phyloP scores from a whole-genome alignment of 2,113 vertebrate species.

The Micronycteris hirsuta region DNA sequence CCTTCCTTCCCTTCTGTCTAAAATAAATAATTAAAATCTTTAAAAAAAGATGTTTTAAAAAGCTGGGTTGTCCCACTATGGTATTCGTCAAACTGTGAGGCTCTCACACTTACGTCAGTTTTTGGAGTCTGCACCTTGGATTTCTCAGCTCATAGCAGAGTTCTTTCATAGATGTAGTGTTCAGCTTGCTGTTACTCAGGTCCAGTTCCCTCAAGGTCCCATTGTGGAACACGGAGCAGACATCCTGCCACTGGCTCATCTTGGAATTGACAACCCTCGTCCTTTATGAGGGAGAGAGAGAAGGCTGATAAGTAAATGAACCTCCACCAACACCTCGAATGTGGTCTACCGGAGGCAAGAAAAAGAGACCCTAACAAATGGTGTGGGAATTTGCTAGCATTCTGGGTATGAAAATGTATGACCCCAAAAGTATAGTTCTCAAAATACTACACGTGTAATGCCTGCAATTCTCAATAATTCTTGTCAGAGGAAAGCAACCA shows the following conservation, averaged over 20 bases:
- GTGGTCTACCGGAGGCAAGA: not conserved
- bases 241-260: not conserved
- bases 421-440: no score
- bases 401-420: no score
- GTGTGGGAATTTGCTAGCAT: no score
- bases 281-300: not conserved
- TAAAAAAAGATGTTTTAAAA: no score
- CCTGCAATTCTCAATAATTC: not conserved
- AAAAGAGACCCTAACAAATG: no score
- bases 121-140: not conserved
- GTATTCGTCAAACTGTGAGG: rapidly evolving
- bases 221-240: not conserved
- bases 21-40: no score
- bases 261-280: rapidly evolving
- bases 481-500: not conserved
- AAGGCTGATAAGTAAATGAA: not conserved
- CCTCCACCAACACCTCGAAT: not conserved
- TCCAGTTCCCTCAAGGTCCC: not conserved
- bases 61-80: not conserved
- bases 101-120: not conserved
- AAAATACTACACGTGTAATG: no score
- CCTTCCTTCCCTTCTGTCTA: no score
- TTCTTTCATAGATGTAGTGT: rapidly evolving
- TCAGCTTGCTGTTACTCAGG: constrained; percentile 5
- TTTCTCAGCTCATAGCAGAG: not conserved